These are phyloP conservation scores for Cephus sareptanus DNA, from an alignment of 2,888 invertebrate genomes.

Conservation along the genomic window DNA sequence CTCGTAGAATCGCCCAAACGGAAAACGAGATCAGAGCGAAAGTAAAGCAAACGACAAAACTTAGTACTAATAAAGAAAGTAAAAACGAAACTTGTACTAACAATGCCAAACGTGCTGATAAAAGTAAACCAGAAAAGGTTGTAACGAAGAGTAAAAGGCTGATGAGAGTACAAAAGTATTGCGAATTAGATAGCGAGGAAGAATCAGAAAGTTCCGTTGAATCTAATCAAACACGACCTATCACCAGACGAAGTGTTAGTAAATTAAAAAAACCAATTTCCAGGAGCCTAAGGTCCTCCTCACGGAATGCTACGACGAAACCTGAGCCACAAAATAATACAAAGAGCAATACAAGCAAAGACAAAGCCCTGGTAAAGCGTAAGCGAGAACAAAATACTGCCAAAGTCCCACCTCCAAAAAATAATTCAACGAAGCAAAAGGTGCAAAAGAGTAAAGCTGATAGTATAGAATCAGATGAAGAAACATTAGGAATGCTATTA, in stretches of 20 bases:
- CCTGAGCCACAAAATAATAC: conserved; percentile 40
- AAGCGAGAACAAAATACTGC: conserved; percentile 34
- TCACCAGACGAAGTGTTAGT: conserved; percentile 46
- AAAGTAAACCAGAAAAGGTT: conserved; percentile 34
- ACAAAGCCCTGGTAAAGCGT: conserved; percentile 37
- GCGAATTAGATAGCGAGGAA: conserved; percentile 56
- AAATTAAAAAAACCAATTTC: conserved; percentile 40
- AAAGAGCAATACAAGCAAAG: conserved; percentile 30
- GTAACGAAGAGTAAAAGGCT: conserved; percentile 47
- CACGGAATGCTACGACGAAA: conserved; percentile 38
- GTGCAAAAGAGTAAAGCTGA: conserved; percentile 23
- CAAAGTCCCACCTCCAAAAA: conserved; percentile 31
- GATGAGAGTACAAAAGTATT: conserved; percentile 50
- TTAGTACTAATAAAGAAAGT: conserved; percentile 13
- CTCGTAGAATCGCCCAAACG: conserved; percentile 71
- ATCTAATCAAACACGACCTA: conserved; percentile 43
- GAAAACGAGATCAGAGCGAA: conserved; percentile 71
- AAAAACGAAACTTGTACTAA: conserved; percentile 51
- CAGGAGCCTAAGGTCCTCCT: conserved; percentile 51
- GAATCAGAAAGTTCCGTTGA: conserved; percentile 55
- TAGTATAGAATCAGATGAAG: conserved; percentile 74
- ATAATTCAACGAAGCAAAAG: conserved; percentile 32
- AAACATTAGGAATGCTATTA: conserved; percentile 72
- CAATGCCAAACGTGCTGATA: conserved; percentile 24
- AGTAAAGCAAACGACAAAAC: conserved; percentile 47